phyloP scores from a whole-genome alignment of 1,140 invertebrate genomes.

The Samia ricini region DNA sequence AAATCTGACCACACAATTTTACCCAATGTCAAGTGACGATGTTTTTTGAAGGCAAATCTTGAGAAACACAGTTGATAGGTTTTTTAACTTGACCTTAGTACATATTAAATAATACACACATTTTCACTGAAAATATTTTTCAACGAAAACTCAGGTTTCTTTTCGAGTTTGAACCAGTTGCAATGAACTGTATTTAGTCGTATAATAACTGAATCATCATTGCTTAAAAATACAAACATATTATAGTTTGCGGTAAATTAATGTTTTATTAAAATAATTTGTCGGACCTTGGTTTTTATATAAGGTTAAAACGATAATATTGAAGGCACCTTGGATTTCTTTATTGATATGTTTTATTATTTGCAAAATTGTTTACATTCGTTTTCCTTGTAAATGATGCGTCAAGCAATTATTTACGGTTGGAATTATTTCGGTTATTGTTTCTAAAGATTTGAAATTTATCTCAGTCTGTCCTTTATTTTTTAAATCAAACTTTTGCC shows the following conservation, averaged over 20 bases:
- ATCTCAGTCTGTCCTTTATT: too few species aligned
- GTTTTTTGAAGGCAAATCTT: too few species aligned
- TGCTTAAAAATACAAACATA: constrained; percentile 10
- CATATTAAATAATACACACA: too few species aligned
- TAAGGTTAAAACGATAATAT: constrained; percentile 25
- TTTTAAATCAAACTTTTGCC: too few species aligned
- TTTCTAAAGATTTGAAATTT: neutral
- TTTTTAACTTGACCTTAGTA: too few species aligned
- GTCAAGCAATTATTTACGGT: neutral
- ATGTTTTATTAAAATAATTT: constrained; percentile 33
- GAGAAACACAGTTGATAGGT: too few species aligned
- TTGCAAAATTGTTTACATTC: constrained; percentile 4
- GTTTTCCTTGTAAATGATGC: neutral
- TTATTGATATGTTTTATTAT: neutral
- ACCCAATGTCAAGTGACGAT: too few species aligned
- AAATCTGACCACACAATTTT: too few species aligned
- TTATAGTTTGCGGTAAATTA: constrained; percentile 28
- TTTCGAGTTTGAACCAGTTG: too few species aligned
- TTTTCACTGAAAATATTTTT: too few species aligned
- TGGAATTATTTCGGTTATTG: neutral
- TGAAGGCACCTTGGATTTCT: constrained; percentile 8
- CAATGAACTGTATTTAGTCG: too few species aligned
- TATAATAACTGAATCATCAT: neutral
- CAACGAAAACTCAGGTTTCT: too few species aligned
- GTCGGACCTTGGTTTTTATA: constrained; percentile 27